Conservation (phyloP, 2,888 invertebrate species). For the Acrobasis suavella region DNA sequence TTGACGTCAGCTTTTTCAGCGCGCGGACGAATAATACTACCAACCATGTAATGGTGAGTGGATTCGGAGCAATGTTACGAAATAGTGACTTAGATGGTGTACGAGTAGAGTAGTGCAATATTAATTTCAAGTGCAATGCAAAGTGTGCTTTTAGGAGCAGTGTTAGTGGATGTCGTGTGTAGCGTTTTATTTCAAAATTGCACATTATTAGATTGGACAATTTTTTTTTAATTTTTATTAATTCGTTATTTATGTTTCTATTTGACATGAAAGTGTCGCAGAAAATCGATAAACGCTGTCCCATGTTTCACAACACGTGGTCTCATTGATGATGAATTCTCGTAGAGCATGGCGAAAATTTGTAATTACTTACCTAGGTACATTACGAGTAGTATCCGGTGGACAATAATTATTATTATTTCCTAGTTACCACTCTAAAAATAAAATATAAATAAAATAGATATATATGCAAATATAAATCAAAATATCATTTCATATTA, state of each 20-base stretch:
- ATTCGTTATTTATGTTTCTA: slow-evolving; percentile 19
- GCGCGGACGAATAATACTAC: slow-evolving; percentile 55
- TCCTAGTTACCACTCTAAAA: too few species aligned
- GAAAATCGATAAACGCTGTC: slow-evolving; percentile 38
- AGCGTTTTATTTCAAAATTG: slow-evolving; percentile 35
- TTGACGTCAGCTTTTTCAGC: slow-evolving; percentile 58
- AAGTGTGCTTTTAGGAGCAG: slow-evolving; percentile 43
- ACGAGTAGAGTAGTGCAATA: slow-evolving; percentile 38
- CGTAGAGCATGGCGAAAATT: too few species aligned
- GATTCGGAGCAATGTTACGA: slow-evolving; percentile 39
- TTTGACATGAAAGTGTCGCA: not conserved
- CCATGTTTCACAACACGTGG: slow-evolving; percentile 20
- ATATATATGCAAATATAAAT: too few species aligned
- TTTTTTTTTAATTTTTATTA: slow-evolving; percentile 29
- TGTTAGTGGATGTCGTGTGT: slow-evolving; percentile 60
- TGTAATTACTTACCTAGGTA: too few species aligned
- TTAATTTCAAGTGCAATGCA: slow-evolving; percentile 45
- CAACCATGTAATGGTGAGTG: slow-evolving; percentile 78
- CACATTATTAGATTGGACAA: slow-evolving; percentile 34
- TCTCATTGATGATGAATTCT: not conserved
- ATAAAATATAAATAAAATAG: too few species aligned
- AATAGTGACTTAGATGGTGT: slow-evolving; percentile 48
- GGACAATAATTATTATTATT: slow-evolving; percentile 40
- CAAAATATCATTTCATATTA: not conserved
- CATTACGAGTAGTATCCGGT: not conserved